Base-by-base conservation (phyloP, 2,888 invertebrate genomes). In the Leptogaster cylindrica region DNA sequence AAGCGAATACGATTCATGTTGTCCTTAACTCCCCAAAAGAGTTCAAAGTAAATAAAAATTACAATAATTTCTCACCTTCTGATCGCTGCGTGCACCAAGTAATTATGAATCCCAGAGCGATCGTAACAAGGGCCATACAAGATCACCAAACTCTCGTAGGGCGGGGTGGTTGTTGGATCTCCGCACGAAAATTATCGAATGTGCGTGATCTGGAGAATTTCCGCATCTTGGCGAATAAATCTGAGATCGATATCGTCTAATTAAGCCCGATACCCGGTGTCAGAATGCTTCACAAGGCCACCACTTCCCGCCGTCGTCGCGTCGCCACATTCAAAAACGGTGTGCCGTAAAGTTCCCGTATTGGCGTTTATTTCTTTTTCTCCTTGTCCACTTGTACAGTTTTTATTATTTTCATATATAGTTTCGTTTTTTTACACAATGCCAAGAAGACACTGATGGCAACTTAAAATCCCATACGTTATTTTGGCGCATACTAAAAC, bases 401-500 rank as follows among this genome's bases (percentile, higher is more conserved):
- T n/a, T n/a, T n/a, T n/a, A n/a, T n/a, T n/a, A n/a, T n/a, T n/a
- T n/a, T n/a, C n/a, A n/a, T n/a, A n/a, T n/a, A n/a, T n/a, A n/a
- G n/a, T n/a, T n/a, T n/a, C n/a, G n/a, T n/a, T n/a, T n/a, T 50
- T 50, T 52, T n/a, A 33, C 48, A 3, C 20, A 52, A n/a, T 14
- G 31, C 52, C 20, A 36, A 58, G 39, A 58, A 41, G 58, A 58
- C 58, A 58, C 39, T 58, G 58, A 58, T 58, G 23, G 58, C 58
- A 39, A 23, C 25, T 58, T 58, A 58, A 58, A 58, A 58, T 58
- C 58, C 58, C 58, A 58, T 58, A 39, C 58, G 58, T 58, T 58
- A 58, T 58, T 27, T 58, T 23, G 36, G 16, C 31, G 52, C 52
- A 52, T 31, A 52, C 52, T 52, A 52, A 52, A 52, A 33, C 18